Evolutionary conservation across 2,797 vertebrate species (phyloP), one percentile per base, ranked within the genome.

Genomic region (Heteromormyrus szaboi): DNA sequence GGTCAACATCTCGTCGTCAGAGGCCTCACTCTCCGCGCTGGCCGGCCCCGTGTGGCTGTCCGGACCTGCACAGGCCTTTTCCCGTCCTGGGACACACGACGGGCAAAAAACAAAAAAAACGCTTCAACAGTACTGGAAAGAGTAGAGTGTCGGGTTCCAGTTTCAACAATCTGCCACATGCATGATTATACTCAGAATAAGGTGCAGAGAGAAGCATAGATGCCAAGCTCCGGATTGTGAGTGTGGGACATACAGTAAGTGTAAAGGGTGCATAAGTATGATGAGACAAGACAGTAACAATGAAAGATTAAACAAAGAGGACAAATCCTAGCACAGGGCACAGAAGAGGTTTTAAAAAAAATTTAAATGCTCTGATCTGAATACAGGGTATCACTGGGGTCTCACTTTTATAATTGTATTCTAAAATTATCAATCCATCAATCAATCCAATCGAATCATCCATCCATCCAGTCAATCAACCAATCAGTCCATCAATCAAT

Each of bases 1-100:
- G n/a, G 98, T 98, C 90, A 99, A 96, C 94, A 99, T 98, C 94
- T 99, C 98, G 11, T 99, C 98, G 1, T 99, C 98, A 0, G 98
- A 99, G 29, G 98, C 97, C 89, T 99, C 98, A 3, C 98, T 99
- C 91, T 99, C 98, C 90, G 97, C 98, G 4, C 97, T 6, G 29
- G 22, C 96, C 1, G 97, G 95, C 2, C 95, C 96, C 68, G 96
- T 94, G 5, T 96, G 96, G 87, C 97, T 96, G 17, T 98, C 98
- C 5, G 95, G 94, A 76, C 95, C 96, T 51, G 95, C 95, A 0
- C 95, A 96, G 37, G 96, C 92, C 89, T 97, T 97, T 88, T 96
- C 93, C 1, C 96, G 95, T 91, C 96, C 96, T 97, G 92, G 9
- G 83, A 51, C 62, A 46, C 83, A 62, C 2, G 56, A 37, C 22